Conservation (phyloP, 2,797 vertebrate genomes). For the Channallabes apus region DNA sequence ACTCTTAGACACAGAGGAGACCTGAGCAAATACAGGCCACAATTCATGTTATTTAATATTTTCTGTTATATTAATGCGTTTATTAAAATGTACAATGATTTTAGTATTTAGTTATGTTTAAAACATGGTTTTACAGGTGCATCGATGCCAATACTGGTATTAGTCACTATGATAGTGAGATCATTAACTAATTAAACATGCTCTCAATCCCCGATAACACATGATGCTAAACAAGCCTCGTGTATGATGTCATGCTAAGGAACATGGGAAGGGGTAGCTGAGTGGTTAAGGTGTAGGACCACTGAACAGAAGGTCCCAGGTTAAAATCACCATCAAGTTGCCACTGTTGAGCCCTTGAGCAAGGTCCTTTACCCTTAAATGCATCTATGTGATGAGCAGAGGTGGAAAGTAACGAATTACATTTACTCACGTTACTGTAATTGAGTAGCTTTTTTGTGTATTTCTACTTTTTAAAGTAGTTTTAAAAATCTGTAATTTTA, state of each 20-base stretch:
- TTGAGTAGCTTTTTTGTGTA: too few species aligned
- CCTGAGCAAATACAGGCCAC: background rate
- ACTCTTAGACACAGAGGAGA: slow-evolving; percentile 3
- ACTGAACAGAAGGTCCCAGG: too few species aligned
- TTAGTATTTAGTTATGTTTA: background rate
- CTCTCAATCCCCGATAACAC: background rate
- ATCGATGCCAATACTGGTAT: background rate
- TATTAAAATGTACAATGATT: background rate
- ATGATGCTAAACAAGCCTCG: background rate
- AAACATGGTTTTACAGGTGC: background rate
- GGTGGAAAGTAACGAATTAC: too few species aligned
- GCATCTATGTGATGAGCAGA: too few species aligned
- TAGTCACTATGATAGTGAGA: background rate
- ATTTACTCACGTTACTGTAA: too few species aligned
- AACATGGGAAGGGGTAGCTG: background rate
- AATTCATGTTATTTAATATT: background rate
- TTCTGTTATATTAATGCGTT: background rate
- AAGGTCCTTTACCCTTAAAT: too few species aligned
- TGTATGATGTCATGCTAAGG: background rate
- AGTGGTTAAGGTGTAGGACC: too few species aligned
- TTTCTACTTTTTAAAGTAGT: too few species aligned
- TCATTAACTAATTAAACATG: background rate
- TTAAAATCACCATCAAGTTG: too few species aligned
- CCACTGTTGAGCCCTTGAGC: too few species aligned
- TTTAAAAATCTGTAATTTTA: too few species aligned